Evolutionary conservation across 2,888 invertebrate species (phyloP).

Genomic region (Eudiplozoon nipponicum): DNA sequence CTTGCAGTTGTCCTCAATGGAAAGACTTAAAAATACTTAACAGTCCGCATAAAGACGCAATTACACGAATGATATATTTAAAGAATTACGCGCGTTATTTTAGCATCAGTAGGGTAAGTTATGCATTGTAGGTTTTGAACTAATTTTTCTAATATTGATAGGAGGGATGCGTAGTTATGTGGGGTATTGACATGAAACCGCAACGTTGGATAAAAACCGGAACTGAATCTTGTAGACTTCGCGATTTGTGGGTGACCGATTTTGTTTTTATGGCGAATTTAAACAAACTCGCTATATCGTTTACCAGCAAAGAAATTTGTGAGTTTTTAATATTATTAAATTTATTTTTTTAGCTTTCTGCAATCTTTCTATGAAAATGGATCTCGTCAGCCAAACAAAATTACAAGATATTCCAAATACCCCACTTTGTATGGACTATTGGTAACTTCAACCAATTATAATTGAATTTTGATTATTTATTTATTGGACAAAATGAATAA

Average conservation of each 20-base stretch:
- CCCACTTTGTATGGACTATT: conserved; percentile 26
- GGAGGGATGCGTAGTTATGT: conserved; percentile 26
- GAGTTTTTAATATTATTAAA: conserved; percentile 14
- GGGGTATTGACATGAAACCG: conserved; percentile 23
- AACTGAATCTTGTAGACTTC: conserved; percentile 24
- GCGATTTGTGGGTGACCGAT: conserved; percentile 27
- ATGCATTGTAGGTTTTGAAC: too few species aligned
- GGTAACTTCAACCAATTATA: conserved; percentile 19
- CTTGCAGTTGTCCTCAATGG: conserved; percentile 27
- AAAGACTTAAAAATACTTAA: conserved; percentile 25
- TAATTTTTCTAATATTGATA: conserved; percentile 17
- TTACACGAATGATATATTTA: conserved; percentile 23
- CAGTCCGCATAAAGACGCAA: conserved; percentile 26
- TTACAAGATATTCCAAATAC: conserved; percentile 23
- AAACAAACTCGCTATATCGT: conserved; percentile 26
- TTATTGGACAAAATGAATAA: too few species aligned
- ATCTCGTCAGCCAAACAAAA: conserved; percentile 26
- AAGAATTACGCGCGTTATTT: conserved; percentile 25
- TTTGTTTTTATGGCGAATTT: conserved; percentile 24
- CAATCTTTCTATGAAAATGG: conserved; percentile 25
- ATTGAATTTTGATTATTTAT: too few species aligned
- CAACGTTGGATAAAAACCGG: conserved; percentile 22
- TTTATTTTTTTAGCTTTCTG: conserved; percentile 21
- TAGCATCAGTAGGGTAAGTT: conserved; percentile 25
- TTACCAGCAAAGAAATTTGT: conserved; percentile 28